Base-by-base conservation (phyloP, 2,113 vertebrate species). In the Zingel zingel region DNA sequence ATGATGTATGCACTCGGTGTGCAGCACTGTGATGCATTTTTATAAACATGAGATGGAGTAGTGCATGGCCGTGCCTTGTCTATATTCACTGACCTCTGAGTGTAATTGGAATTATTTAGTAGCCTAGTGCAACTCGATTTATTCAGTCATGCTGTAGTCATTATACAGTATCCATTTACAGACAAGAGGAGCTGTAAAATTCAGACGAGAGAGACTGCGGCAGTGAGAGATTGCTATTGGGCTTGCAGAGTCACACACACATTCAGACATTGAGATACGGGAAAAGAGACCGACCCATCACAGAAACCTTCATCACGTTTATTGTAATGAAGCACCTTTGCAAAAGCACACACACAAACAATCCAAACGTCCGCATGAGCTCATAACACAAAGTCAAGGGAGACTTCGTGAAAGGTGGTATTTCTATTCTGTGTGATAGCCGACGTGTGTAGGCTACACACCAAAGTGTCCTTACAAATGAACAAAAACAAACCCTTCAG, bases 101-200 rank as follows among this genome's bases (percentile, higher is more conserved):
- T 61, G 84, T 78, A 81, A 86, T 89, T 89, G 86, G 79, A 86
- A 63, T 77, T 75, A 92, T 89, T 68, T 59, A 86, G 51, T 82
- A 12, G n/a, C n/a, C n/a, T n/a, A n/a, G 61, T 43, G 53, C 69
- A 67, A 56, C 64, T 84, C 27, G n/a, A 64, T 81, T 87, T 75
- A 70, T 81, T 86, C 76, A 63, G 58, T 82, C 63, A 63, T 7
- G 27, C 62, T 30, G 36, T 70, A 87, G 79, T 88, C 63, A 74
- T 86, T 90, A 82, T 23, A 30, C 2, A 30, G 27, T 30, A 65
- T 83, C 67, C 71, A 79, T 78, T 86, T 70, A 73, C 63, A 51
- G 66, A 68, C n/a, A 62, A 85, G 70, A 81, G 63, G 66, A 63
- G 76, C 69, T 77, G 82, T 74, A 67, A 61, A 77, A 74, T 67